Conservation (phyloP, 2,797 vertebrate genomes). For the Pseudochirops cupreus region DNA sequence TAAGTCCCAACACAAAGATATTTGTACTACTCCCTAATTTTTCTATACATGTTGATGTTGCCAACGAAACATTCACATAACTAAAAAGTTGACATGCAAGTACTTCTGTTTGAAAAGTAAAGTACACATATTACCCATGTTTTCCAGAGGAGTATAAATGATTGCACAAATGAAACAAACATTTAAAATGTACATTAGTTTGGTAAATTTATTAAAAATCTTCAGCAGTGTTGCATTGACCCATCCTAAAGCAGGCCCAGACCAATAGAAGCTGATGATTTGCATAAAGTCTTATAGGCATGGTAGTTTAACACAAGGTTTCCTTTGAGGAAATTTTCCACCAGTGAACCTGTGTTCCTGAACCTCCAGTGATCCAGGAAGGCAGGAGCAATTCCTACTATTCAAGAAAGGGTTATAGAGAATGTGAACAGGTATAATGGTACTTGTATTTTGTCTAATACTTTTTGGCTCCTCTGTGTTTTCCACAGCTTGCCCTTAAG, state of each 20-base stretch:
- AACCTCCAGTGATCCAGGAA: conserved; percentile 31
- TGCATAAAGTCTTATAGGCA: not conserved
- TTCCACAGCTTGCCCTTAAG: conserved; percentile 92
- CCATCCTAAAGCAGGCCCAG: not conserved
- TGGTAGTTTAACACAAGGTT: conserved; percentile 27
- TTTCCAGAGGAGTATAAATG: not conserved
- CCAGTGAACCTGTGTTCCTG: not conserved
- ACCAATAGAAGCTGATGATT: not conserved
- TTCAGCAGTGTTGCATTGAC: not conserved
- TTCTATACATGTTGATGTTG: not conserved
- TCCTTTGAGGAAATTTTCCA: conserved; percentile 4
- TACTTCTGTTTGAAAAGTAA: not conserved
- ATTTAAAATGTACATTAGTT: not conserved
- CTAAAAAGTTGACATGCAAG: not conserved
- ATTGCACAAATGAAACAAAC: not conserved
- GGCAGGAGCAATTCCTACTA: conserved; percentile 32
- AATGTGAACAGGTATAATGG: not conserved
- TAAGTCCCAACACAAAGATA: not conserved
- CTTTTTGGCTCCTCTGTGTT: conserved; percentile 74
- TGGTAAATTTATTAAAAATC: not conserved
- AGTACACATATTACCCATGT: not conserved
- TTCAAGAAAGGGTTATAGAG: conserved; percentile 32
- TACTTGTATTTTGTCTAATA: conserved; percentile 36
- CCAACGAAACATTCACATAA: not conserved
- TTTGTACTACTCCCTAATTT: not conserved